Evolutionary conservation across 2,888 invertebrate genomes (phyloP).

Genomic region (Calameuta filiformis): DNA sequence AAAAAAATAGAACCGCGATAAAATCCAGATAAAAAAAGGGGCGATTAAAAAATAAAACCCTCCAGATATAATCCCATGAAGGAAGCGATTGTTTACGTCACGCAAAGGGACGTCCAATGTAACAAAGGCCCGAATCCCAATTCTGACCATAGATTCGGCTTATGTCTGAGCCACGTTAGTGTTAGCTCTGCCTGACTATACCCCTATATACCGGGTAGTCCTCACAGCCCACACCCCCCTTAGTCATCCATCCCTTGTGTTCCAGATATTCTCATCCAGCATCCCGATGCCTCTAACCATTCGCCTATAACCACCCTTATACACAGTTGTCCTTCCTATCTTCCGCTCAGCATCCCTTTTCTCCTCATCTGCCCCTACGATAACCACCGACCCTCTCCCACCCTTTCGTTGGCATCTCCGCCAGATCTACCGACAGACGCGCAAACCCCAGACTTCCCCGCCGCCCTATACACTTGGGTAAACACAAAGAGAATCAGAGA

Average conservation of each 20-base stretch:
- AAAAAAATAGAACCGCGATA: not conserved
- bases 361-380: not conserved
- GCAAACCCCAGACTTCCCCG: not conserved
- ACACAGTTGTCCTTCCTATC: not conserved
- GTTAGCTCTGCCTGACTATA: not conserved
- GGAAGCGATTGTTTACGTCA: not conserved
- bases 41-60: not conserved
- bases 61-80: not conserved
- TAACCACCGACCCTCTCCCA: not conserved
- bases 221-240: not conserved
- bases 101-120: not conserved
- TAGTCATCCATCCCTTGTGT: not conserved
- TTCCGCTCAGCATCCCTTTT: not conserved
- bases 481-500: conserved; percentile 28
- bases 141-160: not conserved
- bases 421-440: not conserved
- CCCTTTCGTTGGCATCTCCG: not conserved
- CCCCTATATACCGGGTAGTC: not conserved
- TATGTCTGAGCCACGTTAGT: not conserved
- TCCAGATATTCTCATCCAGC: not conserved
- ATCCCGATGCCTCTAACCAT: not conserved
- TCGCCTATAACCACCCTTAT: not conserved
- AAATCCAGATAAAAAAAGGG: not conserved
- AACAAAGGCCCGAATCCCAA: not conserved
- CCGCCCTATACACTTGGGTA: conserved; percentile 14